A percentile compares a stretch with the other conserved stretches of the same genome.
Conservation (phyloP, 2,113 vertebrate genomes). For the Acinonyx jubatus region DNA sequence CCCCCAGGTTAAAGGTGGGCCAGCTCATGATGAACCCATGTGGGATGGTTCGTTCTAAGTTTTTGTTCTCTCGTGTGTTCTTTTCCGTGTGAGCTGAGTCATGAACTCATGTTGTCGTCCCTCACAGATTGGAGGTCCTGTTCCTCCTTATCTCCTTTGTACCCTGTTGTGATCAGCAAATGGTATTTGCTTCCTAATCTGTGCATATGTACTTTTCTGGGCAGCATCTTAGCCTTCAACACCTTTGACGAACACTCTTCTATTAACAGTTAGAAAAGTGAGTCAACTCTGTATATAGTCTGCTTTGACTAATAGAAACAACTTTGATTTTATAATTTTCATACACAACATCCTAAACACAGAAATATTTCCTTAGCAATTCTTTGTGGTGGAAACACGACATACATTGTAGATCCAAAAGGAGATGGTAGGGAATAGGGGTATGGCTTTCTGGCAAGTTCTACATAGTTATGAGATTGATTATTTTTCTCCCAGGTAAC, state of each 20-base stretch:
- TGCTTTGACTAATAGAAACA: neutral
- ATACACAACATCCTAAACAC: neutral
- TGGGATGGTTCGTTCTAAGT: neutral
- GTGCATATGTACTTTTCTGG: neutral
- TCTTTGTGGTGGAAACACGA: neutral
- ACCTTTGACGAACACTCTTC: neutral
- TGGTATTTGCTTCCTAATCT: neutral
- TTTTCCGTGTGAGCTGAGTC: neutral
- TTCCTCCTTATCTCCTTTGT: neutral
- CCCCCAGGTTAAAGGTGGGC: neutral
- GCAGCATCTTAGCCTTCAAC: neutral
- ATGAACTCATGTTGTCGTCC: accelerated
- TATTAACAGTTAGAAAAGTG: neutral
- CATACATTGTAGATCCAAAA: neutral
- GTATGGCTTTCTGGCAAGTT: neutral
- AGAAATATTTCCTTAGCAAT: neutral
- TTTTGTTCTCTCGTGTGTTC: neutral
- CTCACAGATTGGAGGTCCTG: neutral
- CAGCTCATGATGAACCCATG: neutral
- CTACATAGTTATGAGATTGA: neutral
- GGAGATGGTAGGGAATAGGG: accelerated
- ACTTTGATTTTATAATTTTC: neutral
- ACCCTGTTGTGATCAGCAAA: neutral
- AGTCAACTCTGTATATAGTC: neutral
- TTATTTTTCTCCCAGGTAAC: neutral